These are phyloP conservation scores for Homarus americanus DNA, from an alignment of 1,140 invertebrate species.

Conservation along the genomic window DNA sequence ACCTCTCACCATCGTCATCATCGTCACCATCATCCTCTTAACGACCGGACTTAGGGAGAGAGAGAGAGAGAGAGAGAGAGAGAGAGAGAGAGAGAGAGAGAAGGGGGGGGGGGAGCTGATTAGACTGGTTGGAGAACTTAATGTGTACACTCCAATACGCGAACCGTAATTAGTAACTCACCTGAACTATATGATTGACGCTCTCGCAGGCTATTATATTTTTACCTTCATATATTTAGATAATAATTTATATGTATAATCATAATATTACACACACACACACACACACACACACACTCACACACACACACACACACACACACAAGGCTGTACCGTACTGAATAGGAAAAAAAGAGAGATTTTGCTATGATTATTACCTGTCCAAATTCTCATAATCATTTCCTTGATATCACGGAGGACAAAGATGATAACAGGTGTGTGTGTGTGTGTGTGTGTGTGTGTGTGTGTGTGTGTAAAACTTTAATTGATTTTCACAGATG, in stretches of 20 bases:
- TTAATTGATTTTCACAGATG: not conserved
- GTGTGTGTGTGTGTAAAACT: not conserved
- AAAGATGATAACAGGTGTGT: constrained; percentile 20
- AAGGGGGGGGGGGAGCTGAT: not conserved
- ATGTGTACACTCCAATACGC: constrained; percentile 29
- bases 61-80: too few relatives aligned
- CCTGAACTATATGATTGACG: not conserved
- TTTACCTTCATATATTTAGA: constrained; percentile 2
- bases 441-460: not conserved
- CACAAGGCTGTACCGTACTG: too few relatives aligned
- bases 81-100: not conserved
- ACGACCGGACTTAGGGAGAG: too few relatives aligned
- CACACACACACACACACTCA: too few relatives aligned
- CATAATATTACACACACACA: too few relatives aligned
- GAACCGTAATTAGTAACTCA: constrained; percentile 27
- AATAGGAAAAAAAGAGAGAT: too few relatives aligned
- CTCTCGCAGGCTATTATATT: not conserved
- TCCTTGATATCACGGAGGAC: constrained; percentile 38
- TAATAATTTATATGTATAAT: too few relatives aligned
- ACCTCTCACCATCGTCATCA: too few relatives aligned
- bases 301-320: too few relatives aligned
- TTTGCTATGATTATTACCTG: too few relatives aligned
- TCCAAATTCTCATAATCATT: too few relatives aligned
- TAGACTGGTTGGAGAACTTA: constrained; percentile 5
- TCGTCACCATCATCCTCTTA: too few relatives aligned